Percentiles rank a stretch among this genome's conserved stretches.
Conservation (phyloP, 1,140 invertebrate genomes). For the Aphidius ervi region DNA sequence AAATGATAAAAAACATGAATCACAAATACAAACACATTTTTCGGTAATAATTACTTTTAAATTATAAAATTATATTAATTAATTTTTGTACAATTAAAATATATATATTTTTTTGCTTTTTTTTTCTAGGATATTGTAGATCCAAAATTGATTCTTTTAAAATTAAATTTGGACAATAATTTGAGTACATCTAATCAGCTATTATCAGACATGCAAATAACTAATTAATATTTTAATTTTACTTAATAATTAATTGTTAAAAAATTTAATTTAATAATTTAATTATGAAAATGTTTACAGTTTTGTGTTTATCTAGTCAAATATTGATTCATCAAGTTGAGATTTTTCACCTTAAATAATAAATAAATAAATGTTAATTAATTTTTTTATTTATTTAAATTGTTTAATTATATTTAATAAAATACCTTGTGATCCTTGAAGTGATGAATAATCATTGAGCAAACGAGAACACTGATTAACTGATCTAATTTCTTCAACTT, state of each 20-base stretch:
- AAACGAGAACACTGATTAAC: slow-evolving; percentile 1
- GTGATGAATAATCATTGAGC: not conserved
- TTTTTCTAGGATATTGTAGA: slow-evolving; percentile 41
- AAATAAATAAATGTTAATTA: slow-evolving; percentile 9
- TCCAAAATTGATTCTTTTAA: slow-evolving; percentile 41
- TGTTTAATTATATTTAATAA: not conserved
- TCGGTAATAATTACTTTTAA: slow-evolving; percentile 28
- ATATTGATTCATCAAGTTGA: slow-evolving; percentile 5
- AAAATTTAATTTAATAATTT: slow-evolving; percentile 10
- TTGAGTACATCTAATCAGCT: slow-evolving; percentile 27
- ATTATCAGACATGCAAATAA: slow-evolving; percentile 14
- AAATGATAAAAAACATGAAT: not conserved
- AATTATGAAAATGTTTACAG: not conserved
- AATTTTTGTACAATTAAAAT: slow-evolving; percentile 12
- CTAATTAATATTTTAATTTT: slow-evolving; percentile 22
- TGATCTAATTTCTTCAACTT: slow-evolving; percentile 4
- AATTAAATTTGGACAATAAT: slow-evolving; percentile 40
- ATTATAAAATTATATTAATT: slow-evolving; percentile 18
- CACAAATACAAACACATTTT: slow-evolving; percentile 28
- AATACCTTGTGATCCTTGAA: slow-evolving; percentile 2
- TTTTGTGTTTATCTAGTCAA: not conserved
- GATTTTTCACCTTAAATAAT: slow-evolving; percentile 20
- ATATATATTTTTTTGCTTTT: slow-evolving; percentile 7
- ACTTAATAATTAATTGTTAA: slow-evolving; percentile 7
- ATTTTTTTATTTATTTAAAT: not conserved